Evolutionary conservation across 2,888 invertebrate species (phyloP).

Genomic region (Nemurella pictetii): DNA sequence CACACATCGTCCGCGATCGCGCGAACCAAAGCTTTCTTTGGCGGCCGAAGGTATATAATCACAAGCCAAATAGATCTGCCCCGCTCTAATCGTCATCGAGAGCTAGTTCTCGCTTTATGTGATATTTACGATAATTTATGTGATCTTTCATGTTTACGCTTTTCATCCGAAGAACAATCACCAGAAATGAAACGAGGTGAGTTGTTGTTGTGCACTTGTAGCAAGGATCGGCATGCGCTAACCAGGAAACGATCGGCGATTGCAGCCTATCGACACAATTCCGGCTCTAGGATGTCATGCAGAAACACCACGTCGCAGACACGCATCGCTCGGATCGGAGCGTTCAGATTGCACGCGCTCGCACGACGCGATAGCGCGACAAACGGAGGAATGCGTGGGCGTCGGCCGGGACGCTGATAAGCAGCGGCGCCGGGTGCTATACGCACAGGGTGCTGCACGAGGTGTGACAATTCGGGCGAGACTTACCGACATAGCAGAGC

Average conservation of each 20-base stretch:
- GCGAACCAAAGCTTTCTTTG: neutral
- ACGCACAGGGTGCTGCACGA: neutral
- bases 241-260: neutral
- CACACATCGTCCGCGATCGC: neutral
- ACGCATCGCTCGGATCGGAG: too few species aligned
- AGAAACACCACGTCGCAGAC: neutral
- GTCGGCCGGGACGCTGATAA: neutral
- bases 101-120: too few species aligned
- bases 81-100: too few species aligned
- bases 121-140: neutral
- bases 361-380: too few species aligned
- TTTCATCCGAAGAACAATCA: neutral
- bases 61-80: neutral
- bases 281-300: neutral
- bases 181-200: too few species aligned
- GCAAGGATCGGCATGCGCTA: neutral
- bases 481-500: slow-evolving; percentile 77
- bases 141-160: too few species aligned
- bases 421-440: too few species aligned
- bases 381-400: neutral
- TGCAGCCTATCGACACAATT: neutral
- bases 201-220: too few species aligned
- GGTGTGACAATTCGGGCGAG: neutral
- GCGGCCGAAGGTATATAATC: neutral
- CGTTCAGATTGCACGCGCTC: too few species aligned